Conservation (phyloP, 2,888 invertebrate genomes). For the Theretra japonica region DNA sequence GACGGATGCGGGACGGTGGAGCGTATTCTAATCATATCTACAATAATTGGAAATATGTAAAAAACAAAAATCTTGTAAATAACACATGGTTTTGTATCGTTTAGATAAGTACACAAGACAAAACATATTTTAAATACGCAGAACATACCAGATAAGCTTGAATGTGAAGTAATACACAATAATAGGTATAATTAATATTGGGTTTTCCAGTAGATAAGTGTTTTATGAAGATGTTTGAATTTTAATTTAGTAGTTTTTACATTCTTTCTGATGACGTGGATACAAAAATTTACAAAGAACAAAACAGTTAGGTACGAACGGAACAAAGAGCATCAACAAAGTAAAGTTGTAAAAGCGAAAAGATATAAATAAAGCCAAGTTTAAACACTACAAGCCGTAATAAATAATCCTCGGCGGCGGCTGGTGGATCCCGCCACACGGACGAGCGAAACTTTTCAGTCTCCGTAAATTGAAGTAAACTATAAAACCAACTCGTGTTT, state of each 20-base stretch:
- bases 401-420: slow-evolving; percentile 1
- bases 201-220: too few relatives aligned
- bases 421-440: not conserved
- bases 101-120: too few relatives aligned
- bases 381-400: slow-evolving; percentile 1
- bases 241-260: too few relatives aligned
- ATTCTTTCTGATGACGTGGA: too few relatives aligned
- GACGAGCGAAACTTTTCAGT: slow-evolving; percentile 20
- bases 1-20: not conserved
- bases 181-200: too few relatives aligned
- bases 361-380: slow-evolving; percentile 23
- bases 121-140: too few relatives aligned
- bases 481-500: slow-evolving; percentile 19
- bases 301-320: not conserved
- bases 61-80: too few relatives aligned
- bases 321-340: slow-evolving; percentile 8
- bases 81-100: too few relatives aligned
- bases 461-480: slow-evolving; percentile 28
- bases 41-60: too few relatives aligned
- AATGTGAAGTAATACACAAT: too few relatives aligned
- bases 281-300: not conserved
- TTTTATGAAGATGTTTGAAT: too few relatives aligned
- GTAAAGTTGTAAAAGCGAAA: slow-evolving; percentile 12
- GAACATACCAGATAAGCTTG: too few relatives aligned
- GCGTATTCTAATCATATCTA: not conserved